Evolutionary conservation across 2,113 vertebrate genomes (phyloP).

Genomic region (Crotophaga sulcirostris): DNA sequence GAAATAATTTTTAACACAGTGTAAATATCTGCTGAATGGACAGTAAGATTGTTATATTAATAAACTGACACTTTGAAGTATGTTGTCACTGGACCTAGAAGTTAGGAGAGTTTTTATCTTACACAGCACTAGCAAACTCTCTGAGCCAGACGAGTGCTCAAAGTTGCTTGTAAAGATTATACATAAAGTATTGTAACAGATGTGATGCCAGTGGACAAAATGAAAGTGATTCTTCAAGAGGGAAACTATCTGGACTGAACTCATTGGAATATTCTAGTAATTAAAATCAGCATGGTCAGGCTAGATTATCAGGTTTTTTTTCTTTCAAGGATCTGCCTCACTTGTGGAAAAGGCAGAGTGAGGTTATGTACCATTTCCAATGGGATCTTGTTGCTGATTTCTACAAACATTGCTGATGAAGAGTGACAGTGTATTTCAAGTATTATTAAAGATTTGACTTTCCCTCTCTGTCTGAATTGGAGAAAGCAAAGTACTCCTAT

Average conservation of each 20-base stretch:
- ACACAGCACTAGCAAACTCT: neutral
- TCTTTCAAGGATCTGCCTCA: neutral
- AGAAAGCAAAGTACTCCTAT: neutral
- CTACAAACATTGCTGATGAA: neutral
- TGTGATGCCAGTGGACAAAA: neutral
- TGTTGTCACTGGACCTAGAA: neutral
- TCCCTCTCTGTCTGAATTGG: neutral
- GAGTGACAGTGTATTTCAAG: neutral
- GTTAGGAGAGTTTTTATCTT: neutral
- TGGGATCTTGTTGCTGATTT: neutral
- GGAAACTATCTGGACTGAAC: neutral
- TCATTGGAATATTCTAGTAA: neutral
- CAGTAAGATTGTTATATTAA: neutral
- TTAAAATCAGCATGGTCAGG: neutral
- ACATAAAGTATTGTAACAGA: neutral
- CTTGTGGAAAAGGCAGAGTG: neutral
- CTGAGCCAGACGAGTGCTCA: neutral
- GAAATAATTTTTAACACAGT: neutral
- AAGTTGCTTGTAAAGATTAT: neutral
- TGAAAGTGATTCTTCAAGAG: neutral
- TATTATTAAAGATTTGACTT: neutral
- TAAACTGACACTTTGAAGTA: neutral
- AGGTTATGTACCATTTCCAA: neutral
- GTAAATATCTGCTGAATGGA: neutral
- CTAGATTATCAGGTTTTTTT: neutral